These are phyloP conservation scores for Agonopterix heracliana DNA, from an alignment of 2,888 invertebrate species.

Conservation along the genomic window DNA sequence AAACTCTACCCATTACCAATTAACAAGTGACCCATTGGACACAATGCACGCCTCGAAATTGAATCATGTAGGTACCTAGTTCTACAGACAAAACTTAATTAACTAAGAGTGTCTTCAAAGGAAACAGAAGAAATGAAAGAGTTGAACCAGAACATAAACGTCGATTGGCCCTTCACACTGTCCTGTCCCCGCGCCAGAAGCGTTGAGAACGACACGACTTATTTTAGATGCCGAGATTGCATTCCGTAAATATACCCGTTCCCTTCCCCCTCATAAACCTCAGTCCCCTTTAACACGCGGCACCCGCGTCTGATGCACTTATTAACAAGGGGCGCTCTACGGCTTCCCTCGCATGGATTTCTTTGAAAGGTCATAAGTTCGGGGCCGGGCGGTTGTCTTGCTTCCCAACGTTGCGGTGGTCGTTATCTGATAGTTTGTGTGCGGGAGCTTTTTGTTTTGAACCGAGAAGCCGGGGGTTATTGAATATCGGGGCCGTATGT, in stretches of 20 bases:
- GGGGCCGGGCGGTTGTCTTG: slow-evolving; percentile 2
- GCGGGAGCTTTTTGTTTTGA: not conserved
- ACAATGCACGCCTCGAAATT: too few species aligned
- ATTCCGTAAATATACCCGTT: slow-evolving; percentile 33
- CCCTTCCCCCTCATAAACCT: slow-evolving; percentile 2
- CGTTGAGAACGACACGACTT: slow-evolving; percentile 4
- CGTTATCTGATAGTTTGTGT: not conserved
- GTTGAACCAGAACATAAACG: too few species aligned
- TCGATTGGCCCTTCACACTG: too few species aligned
- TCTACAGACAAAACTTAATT: too few species aligned
- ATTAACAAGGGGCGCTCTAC: slow-evolving; percentile 7
- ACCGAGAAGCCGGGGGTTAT: not conserved
- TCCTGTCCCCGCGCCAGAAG: too few species aligned
- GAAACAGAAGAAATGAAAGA: too few species aligned
- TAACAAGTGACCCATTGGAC: too few species aligned
- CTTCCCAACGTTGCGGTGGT: too few species aligned
- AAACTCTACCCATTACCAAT: too few species aligned
- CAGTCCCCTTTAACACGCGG: not conserved
- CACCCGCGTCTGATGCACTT: slow-evolving; percentile 9
- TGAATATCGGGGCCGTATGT: too few species aligned
- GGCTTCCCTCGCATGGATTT: slow-evolving; percentile 1
- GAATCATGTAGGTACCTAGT: too few species aligned
- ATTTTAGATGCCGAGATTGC: slow-evolving; percentile 30
- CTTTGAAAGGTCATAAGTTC: slow-evolving; percentile 14
- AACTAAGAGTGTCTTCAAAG: too few species aligned